These are phyloP conservation scores for Protodeltote pygarga DNA, from an alignment of 2,888 invertebrate genomes.

Conservation along the genomic window DNA sequence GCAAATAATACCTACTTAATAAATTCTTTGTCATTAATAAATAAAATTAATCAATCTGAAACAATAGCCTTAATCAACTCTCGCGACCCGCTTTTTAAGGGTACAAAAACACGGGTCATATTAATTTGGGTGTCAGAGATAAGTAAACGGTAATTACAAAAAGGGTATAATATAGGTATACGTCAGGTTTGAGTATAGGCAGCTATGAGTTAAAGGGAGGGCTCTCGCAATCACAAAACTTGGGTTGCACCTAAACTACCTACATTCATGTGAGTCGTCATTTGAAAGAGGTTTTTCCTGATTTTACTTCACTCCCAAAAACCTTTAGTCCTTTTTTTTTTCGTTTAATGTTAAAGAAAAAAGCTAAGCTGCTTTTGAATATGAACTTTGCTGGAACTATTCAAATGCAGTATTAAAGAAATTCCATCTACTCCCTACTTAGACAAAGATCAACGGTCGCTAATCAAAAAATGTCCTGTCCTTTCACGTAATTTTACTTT, in stretches of 20 bases:
- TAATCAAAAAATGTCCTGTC: constrained; percentile 19
- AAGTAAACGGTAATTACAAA: constrained; percentile 24
- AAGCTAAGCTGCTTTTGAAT: no score
- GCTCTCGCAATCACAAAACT: constrained; percentile 52
- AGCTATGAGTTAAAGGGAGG: constrained; percentile 45
- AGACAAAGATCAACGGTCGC: constrained; percentile 27
- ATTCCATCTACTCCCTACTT: constrained; percentile 3
- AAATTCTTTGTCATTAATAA: no score
- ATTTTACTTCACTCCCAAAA: constrained; percentile 27
- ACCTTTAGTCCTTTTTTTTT: no score
- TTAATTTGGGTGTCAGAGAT: constrained; percentile 24
- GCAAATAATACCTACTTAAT: constrained; percentile 11
- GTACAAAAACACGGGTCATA: constrained; percentile 24
- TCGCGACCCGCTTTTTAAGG: constrained; percentile 42
- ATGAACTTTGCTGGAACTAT: neutral
- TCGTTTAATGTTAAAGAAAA: no score
- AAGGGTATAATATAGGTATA: constrained; percentile 7
- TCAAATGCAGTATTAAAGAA: neutral
- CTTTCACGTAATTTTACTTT: constrained; percentile 30
- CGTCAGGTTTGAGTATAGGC: constrained; percentile 38
- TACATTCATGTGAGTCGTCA: constrained; percentile 50
- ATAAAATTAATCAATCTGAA: constrained; percentile 12
- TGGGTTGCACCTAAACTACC: constrained; percentile 64
- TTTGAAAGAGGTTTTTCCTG: constrained; percentile 51
- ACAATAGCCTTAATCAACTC: constrained; percentile 45